Base-by-base conservation (phyloP, 92 coral and sea anemone genomes). In the Isaurus tuberculatus region DNA sequence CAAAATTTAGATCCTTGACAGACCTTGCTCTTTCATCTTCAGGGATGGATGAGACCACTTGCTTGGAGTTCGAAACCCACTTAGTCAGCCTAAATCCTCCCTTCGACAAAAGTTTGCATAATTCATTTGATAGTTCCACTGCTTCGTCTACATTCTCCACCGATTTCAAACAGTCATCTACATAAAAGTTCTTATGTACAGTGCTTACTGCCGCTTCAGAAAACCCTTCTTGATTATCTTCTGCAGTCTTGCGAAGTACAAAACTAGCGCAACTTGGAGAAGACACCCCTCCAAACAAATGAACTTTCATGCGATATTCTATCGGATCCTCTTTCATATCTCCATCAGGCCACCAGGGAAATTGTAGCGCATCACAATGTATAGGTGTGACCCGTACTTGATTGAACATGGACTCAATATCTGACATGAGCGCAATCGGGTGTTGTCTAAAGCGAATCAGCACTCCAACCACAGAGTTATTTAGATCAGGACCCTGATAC, bases 11-110 rank as follows among this genome's bases (percentile, higher is more conserved):
- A 36, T 86, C 65, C 67, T 26, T 84, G 29, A 72, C 72, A 9
- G 67, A 72, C 25, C 51, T 23, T 19, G 61, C 87, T 25, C 79
- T 60, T 15, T 85, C 79, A 16, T 43, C 77, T 29, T 65, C 78
- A 10, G 84, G 88, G 30, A 75, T 34, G 25, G 78, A 69, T 28
- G 53, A 63, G 5, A 73, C 33, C 13, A 84, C 70, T 43, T 63
- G 29, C 29, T 65, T 65, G 16, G 32, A 32, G 69, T 84, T 84
- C 4, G 74, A 60, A 22, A 85, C 8, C 75, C 64, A 85, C 23
- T 85, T 85, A 2, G 89, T 85, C 9, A 85, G 36, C n/a, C 83
- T 73, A 31, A 84, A 84, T 8, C 83, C 88, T 3, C 88, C 83
- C 66, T 65, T 61, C 29, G 34, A 31, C 73, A 84, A 33, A 11